Percentiles rank a stretch among this genome's conserved stretches.
Conservation (phyloP, 2,113 vertebrate species). For the Campylorhamphus procurvoides region DNA sequence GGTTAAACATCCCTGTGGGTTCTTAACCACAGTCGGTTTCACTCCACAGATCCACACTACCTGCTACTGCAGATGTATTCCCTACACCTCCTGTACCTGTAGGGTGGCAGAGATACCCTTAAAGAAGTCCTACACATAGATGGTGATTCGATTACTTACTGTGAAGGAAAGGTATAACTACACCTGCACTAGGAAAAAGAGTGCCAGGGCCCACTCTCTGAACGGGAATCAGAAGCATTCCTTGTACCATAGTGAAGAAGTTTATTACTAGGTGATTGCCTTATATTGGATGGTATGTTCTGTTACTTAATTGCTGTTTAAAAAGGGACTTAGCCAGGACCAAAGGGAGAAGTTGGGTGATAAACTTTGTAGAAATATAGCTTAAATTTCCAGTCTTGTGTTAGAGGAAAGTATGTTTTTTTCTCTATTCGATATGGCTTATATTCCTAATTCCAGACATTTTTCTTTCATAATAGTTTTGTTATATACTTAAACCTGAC, state of each 20-base stretch:
- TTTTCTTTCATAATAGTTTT: neutral
- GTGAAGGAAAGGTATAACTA: neutral
- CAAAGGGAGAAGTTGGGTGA: neutral
- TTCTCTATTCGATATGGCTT: neutral
- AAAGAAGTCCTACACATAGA: neutral
- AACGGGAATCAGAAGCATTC: neutral
- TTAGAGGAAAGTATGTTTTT: neutral
- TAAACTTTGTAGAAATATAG: neutral
- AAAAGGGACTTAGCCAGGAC: neutral
- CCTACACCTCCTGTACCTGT: neutral
- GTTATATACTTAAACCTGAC: neutral
- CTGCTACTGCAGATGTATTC: neutral
- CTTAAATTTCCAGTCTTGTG: neutral
- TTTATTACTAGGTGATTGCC: neutral
- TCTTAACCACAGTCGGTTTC: neutral
- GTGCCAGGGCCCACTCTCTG: neutral
- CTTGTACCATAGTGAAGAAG: neutral
- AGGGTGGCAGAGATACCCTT: neutral
- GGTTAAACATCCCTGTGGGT: neutral
- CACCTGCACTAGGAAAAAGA: neutral
- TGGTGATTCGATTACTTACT: neutral
- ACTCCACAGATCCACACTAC: neutral
- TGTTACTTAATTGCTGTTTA: neutral
- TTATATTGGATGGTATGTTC: neutral
- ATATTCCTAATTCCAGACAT: neutral